These are phyloP conservation scores for Julus scandinavius DNA, from an alignment of 2,888 invertebrate species.

Conservation along the genomic window DNA sequence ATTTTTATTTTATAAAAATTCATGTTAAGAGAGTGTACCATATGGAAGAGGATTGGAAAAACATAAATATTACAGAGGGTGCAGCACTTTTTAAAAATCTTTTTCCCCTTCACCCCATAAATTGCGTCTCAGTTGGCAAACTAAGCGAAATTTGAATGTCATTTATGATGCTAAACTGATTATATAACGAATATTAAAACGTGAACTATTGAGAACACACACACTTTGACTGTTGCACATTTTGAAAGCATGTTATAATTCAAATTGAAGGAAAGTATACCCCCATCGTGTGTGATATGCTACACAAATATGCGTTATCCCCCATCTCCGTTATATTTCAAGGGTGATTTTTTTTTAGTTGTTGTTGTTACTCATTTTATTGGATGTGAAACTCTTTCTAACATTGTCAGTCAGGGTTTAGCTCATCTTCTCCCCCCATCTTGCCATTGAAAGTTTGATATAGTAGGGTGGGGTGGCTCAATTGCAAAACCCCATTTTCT, in stretches of 20 bases:
- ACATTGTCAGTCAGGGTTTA: constrained; percentile 39
- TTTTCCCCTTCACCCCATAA: constrained; percentile 2
- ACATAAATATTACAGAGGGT: background rate
- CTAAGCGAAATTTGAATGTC: constrained; percentile 49
- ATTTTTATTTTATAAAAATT: background rate
- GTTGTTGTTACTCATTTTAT: background rate
- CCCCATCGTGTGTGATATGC: background rate
- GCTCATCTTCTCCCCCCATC: background rate
- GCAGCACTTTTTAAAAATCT: background rate
- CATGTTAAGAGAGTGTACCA: background rate
- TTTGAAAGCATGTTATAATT: constrained; percentile 20
- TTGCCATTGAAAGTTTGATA: background rate
- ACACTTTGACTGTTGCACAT: background rate
- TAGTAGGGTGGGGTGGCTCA: background rate
- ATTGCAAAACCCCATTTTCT: background rate
- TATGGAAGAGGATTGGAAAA: background rate
- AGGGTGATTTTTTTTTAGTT: background rate
- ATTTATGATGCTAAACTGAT: constrained; percentile 50
- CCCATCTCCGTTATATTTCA: background rate
- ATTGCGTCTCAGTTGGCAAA: constrained; percentile 8
- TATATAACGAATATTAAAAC: constrained; percentile 39
- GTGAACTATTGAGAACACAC: constrained; percentile 12
- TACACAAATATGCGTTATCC: constrained; percentile 10
- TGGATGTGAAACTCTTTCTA: background rate
- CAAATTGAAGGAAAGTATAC: background rate